Evolutionary conservation across 1,140 invertebrate genomes (phyloP).

Genomic region (Drosophila varians): DNA sequence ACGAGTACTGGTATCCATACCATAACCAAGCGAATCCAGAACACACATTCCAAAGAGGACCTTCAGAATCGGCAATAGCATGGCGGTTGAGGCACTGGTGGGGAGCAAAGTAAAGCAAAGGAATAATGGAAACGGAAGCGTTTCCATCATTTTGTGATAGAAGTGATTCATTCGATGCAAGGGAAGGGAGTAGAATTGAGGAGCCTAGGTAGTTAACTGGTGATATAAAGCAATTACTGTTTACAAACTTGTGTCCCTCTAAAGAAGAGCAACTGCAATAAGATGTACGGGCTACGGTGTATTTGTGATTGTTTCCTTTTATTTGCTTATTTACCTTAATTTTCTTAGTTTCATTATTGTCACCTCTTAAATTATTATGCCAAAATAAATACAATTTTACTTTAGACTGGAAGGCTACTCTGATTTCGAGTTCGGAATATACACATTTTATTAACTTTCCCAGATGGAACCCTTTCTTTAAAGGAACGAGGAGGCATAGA

Average conservation of each 20-base stretch:
- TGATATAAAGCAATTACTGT: constrained; percentile 75
- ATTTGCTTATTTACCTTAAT: constrained; percentile 42
- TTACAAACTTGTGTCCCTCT: constrained; percentile 5
- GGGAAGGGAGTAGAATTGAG: not conserved
- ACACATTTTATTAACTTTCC: no score
- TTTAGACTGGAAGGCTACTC: constrained; percentile 4
- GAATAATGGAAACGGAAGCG: constrained; percentile 10
- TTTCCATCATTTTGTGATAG: constrained; percentile 37
- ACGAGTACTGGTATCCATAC: constrained; percentile 15
- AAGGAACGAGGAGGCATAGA: no score
- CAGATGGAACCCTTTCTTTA: no score
- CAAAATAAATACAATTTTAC: constrained; percentile 63
- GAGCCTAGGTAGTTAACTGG: constrained; percentile 30
- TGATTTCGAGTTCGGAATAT: not conserved
- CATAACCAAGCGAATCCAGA: not conserved
- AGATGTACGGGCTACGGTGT: constrained; percentile 19
- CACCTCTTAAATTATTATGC: constrained; percentile 44
- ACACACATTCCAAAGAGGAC: not conserved
- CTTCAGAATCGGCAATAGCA: constrained; percentile 15
- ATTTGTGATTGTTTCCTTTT: constrained; percentile 60
- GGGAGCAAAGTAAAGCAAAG: not conserved
- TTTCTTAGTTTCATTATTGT: constrained; percentile 53
- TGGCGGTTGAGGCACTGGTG: constrained; percentile 1
- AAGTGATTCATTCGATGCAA: constrained; percentile 3
- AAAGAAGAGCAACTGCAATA: not conserved